These are phyloP conservation scores for Periophthalmodon schlosseri DNA, from an alignment of 2,113 vertebrate genomes.

Conservation along the genomic window DNA sequence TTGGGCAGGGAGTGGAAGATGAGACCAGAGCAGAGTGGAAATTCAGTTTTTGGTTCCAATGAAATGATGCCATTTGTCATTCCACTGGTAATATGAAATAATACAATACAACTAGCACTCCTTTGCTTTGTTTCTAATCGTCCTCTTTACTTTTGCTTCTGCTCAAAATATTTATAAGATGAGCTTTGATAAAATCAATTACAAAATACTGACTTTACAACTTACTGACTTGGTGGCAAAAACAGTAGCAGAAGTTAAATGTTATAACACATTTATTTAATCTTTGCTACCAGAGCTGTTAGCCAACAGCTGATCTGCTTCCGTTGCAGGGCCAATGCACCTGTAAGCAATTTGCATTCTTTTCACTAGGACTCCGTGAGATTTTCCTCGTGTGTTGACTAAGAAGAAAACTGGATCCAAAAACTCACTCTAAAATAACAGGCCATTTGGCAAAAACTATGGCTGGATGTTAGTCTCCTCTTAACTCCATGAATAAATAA, in stretches of 20 bases:
- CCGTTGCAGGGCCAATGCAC: constrained; percentile 7
- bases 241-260: constrained; percentile 21
- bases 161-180: not conserved
- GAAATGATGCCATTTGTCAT: constrained; percentile 23
- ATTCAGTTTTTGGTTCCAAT: constrained; percentile 20
- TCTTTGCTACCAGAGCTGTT: constrained; percentile 56
- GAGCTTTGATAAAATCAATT: not conserved
- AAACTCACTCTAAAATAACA: constrained; percentile 2
- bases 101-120: constrained; percentile 17
- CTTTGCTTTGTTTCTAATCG: not conserved
- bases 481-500: not conserved
- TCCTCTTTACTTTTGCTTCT: not conserved
- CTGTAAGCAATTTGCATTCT: constrained; percentile 70
- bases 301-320: constrained; percentile 52
- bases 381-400: constrained; percentile 40
- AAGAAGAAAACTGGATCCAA: constrained; percentile 37
- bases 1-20: constrained; percentile 39
- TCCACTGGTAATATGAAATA: constrained; percentile 12
- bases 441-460: not conserved
- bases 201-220: not conserved
- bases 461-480: not conserved
- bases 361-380: constrained; percentile 40
- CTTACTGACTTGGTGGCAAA: not conserved
- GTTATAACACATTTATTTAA: constrained; percentile 61
- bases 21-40: constrained; percentile 37